Base-by-base conservation (phyloP, 2,888 invertebrate genomes). In the Cistogaster globosa region DNA sequence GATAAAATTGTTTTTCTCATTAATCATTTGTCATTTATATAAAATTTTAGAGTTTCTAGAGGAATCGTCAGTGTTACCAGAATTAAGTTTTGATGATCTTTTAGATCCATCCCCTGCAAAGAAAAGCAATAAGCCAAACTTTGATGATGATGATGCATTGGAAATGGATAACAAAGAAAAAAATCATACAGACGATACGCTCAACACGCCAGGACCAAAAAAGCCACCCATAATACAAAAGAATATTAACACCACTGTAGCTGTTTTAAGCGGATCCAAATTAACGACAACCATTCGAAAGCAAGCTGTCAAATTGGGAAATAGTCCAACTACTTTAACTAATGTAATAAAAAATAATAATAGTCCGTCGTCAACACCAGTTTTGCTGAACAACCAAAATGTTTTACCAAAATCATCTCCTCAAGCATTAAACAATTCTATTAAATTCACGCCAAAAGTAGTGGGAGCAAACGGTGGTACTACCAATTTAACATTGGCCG, bases 81-180 rank as follows among this genome's bases (percentile, higher is more conserved):
- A 91, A 74, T 76, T 91, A 16, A 89, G 91, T 74, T 88, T 91
- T 68, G 91, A 90, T 22, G 91, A 91, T 87, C 83, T 88, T 20
- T 74, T 91, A 48, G 91, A 91, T n/a, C 81, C 89, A 45, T 86
- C 90, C 32, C 86, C 90, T 16, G 80, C 87, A 14, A 90, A 79
- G 77, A 87, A 79, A 22, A 45, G 53, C 18, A 57, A 48, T 36
- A 75, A 71, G 60, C 26, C 55, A 0, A 45, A 18, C 9, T 71
- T 68, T 32, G 65, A 83, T 48, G 65, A 83, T 42, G 65, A 62
- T 16, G 87, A 87, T 68, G 81, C 72, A 78, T 63, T 60, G 14
- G 87, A 67, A 57, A 63, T 87, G 3, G 86, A 87, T 0, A 48
- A 80, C 65, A 87, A 85, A 32, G 26, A 74, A 20, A 87, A 62